Evolutionary conservation across 2,888 invertebrate species (phyloP).

Genomic region (Dicranocentrus wangi): DNA sequence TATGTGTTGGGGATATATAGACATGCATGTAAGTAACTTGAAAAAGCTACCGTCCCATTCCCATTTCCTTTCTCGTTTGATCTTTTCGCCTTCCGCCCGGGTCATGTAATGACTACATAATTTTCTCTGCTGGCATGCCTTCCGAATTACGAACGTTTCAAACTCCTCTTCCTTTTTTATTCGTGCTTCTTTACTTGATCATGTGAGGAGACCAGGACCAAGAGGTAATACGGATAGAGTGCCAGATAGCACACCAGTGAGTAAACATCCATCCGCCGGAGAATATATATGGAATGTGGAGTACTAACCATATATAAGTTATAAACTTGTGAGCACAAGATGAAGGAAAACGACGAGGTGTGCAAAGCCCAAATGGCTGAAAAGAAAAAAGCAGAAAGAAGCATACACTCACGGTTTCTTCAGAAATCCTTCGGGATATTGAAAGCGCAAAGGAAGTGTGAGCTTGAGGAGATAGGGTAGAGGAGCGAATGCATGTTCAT

Average conservation of each 20-base stretch:
- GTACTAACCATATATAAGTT: not conserved
- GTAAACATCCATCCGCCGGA: constrained; percentile 10
- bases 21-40: not conserved
- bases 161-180: constrained; percentile 30
- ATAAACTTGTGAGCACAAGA: constrained; percentile 2
- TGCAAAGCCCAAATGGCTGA: constrained; percentile 30
- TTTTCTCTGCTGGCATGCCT: constrained; percentile 65
- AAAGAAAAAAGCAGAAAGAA: constrained; percentile 16
- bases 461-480: too few relatives aligned
- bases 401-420: constrained; percentile 25
- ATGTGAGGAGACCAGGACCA: constrained; percentile 17
- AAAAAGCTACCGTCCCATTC: constrained; percentile 55
- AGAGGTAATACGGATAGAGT: constrained; percentile 3
- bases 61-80: constrained; percentile 61
- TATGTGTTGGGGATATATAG: not conserved
- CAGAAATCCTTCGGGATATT: constrained; percentile 54
- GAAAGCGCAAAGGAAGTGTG: constrained; percentile 44
- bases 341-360: constrained; percentile 46
- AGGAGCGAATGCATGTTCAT: too few relatives aligned
- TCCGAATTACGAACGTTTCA: constrained; percentile 60
- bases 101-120: constrained; percentile 68
- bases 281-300: not conserved
- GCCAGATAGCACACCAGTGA: not conserved
- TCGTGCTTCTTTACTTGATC: constrained; percentile 33
- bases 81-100: constrained; percentile 60